Evolutionary conservation across 30 jellyfish, hydroid and myxozoan genomes (phyloP).

Genomic region (Aurelia coerulea): DNA sequence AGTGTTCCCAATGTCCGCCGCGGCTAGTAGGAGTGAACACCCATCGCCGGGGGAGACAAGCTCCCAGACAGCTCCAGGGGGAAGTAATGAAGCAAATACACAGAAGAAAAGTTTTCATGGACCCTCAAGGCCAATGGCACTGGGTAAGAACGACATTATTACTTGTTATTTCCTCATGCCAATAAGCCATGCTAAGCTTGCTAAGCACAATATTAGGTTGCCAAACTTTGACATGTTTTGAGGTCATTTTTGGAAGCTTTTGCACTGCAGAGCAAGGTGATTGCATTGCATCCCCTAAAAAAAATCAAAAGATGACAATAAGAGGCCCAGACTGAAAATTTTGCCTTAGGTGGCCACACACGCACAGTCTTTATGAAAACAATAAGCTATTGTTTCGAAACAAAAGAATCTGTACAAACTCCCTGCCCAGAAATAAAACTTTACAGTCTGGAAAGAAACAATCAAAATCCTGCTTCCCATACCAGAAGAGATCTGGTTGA

Average conservation of each 20-base stretch:
- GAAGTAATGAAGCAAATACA: constrained; percentile 11
- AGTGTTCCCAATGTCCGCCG: constrained; percentile 41
- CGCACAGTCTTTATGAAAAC: background rate
- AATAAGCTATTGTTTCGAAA: background rate
- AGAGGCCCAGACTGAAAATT: too few species aligned
- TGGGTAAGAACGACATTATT: constrained; percentile 43
- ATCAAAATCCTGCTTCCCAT: too few species aligned
- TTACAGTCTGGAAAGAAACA: background rate
- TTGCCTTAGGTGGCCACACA: too few species aligned
- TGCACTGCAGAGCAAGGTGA: too few species aligned
- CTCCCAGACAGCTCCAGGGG: constrained; percentile 34
- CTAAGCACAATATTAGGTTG: too few species aligned
- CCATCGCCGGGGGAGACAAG: constrained; percentile 52
- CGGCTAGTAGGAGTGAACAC: constrained; percentile 32
- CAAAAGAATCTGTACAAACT: background rate
- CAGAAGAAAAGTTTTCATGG: constrained; percentile 47
- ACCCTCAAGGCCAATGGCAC: constrained; percentile 68
- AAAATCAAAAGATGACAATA: too few species aligned
- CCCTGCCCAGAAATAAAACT: background rate
- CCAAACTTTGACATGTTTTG: too few species aligned
- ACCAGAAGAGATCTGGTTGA: too few species aligned
- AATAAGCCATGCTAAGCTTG: too few species aligned
- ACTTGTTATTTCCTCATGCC: too few species aligned
- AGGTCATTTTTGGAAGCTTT: too few species aligned
- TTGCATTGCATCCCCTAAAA: too few species aligned